A percentile compares a stretch with the other conserved stretches of the same genome.
Evolutionary conservation across 1,140 invertebrate genomes (phyloP).

Genomic region (Harpegnathos saltator): DNA sequence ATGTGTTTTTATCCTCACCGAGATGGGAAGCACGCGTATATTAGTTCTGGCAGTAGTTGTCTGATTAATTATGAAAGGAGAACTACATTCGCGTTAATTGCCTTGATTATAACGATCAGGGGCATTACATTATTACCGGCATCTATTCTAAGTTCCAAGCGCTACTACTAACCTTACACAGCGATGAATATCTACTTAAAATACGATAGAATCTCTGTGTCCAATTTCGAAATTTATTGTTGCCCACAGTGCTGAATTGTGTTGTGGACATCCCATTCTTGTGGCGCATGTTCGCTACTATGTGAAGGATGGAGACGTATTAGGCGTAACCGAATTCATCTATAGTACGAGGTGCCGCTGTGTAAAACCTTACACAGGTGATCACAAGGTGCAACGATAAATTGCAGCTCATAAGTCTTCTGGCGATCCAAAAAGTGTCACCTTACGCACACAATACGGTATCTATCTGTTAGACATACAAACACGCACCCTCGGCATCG

Average conservation of each 20-base stretch:
- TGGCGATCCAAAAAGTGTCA: constrained; percentile 60
- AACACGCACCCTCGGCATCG: constrained; percentile 22
- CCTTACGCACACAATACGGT: constrained; percentile 50
- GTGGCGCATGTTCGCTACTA: background rate
- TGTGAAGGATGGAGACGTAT: constrained; percentile 74
- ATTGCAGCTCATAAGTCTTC: constrained; percentile 84
- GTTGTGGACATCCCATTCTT: constrained; percentile 29
- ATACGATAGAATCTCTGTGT: constrained; percentile 9
- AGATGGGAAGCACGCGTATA: constrained; percentile 57
- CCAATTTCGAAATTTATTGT: constrained; percentile 40
- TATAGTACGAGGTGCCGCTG: constrained; percentile 64
- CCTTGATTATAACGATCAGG: constrained; percentile 49
- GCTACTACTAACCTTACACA: constrained; percentile 21
- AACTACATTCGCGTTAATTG: constrained; percentile 53
- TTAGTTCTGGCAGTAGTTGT: constrained; percentile 54
- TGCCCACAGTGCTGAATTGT: constrained; percentile 21
- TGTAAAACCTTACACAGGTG: constrained; percentile 76
- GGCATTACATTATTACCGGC: constrained; percentile 27
- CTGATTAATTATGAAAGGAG: constrained; percentile 58
- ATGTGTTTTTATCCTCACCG: constrained; percentile 50
- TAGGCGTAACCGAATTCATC: constrained; percentile 77
- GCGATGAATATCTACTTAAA: constrained; percentile 22
- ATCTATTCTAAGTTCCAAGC: constrained; percentile 25
- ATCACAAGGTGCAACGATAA: constrained; percentile 80
- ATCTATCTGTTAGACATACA: constrained; percentile 26